Conservation (phyloP, 2,113 vertebrate species). For the Gymnobelideus leadbeateri region DNA sequence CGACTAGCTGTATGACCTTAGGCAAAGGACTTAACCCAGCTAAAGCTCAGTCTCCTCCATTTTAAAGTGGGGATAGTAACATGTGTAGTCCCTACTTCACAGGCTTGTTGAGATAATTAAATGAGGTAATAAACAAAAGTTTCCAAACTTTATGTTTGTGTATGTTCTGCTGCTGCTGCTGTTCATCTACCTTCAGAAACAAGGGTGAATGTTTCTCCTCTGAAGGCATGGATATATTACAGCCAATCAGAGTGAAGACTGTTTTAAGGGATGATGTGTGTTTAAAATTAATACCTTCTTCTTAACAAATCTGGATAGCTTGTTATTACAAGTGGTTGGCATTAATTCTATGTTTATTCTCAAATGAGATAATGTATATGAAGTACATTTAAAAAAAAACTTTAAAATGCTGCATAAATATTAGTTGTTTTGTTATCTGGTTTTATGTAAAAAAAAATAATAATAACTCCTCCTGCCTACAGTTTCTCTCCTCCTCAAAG, state of each 20-base stretch:
- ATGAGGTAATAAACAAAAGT: not conserved
- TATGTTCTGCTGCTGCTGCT: not conserved
- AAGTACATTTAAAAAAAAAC: not conserved
- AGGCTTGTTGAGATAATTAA: not conserved
- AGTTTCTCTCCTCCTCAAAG: not conserved
- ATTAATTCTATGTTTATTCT: not conserved
- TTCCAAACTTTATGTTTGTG: not conserved
- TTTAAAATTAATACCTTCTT: not conserved
- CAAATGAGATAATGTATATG: not conserved
- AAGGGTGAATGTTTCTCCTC: not conserved
- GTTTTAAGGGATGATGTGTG: not conserved
- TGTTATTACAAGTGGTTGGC: slow-evolving; percentile 6
- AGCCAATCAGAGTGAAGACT: not conserved
- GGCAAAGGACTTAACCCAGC: not conserved
- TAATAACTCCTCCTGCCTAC: not conserved
- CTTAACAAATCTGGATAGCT: not conserved
- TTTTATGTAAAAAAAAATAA: not conserved
- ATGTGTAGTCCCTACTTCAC: not conserved
- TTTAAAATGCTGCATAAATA: not conserved
- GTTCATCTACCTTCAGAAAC: slow-evolving; percentile 11
- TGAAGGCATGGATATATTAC: not conserved
- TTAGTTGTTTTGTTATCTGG: not conserved
- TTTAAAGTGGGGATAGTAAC: not conserved
- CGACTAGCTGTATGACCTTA: not conserved
- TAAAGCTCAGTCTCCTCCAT: not conserved